phyloP scores from a whole-genome alignment of 2,797 vertebrate genomes.

The Rhincodon typus region DNA sequence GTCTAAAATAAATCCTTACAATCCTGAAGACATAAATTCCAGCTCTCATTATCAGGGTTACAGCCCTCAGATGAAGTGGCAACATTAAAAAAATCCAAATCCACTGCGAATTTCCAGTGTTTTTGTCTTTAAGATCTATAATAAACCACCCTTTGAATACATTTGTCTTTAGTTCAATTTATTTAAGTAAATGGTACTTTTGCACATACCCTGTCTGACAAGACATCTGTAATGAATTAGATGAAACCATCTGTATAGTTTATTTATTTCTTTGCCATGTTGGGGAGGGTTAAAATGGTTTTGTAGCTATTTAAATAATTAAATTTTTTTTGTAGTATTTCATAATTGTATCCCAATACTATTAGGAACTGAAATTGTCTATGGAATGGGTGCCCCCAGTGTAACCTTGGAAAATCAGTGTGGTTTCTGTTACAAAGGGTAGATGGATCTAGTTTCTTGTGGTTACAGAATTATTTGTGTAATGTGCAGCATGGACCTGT shows the following conservation, averaged over 20 bases:
- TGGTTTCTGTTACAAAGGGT: background rate
- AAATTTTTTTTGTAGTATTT: slow-evolving; percentile 2
- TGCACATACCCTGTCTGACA: background rate
- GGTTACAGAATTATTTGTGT: background rate
- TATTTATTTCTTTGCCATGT: background rate
- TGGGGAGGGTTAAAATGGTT: background rate
- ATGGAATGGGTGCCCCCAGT: background rate
- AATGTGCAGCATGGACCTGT: background rate
- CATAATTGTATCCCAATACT: background rate
- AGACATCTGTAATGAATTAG: slow-evolving; percentile 21
- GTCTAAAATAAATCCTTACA: background rate
- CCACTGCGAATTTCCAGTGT: background rate
- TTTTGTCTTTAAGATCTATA: slow-evolving; percentile 3
- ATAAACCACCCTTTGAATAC: background rate
- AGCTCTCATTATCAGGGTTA: background rate
- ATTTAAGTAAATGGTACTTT: background rate
- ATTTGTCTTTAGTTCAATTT: background rate
- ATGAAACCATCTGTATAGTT: background rate
- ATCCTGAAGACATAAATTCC: background rate
- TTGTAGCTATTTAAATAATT: slow-evolving; percentile 4
- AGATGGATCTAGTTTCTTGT: background rate
- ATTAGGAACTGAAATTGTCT: background rate
- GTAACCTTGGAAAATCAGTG: background rate
- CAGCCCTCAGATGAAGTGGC: background rate
- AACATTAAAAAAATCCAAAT: background rate